A percentile compares a stretch with the other conserved stretches of the same genome.
phyloP scores from a whole-genome alignment of 2,888 invertebrate species.

The Meiosimyza platycephala region DNA sequence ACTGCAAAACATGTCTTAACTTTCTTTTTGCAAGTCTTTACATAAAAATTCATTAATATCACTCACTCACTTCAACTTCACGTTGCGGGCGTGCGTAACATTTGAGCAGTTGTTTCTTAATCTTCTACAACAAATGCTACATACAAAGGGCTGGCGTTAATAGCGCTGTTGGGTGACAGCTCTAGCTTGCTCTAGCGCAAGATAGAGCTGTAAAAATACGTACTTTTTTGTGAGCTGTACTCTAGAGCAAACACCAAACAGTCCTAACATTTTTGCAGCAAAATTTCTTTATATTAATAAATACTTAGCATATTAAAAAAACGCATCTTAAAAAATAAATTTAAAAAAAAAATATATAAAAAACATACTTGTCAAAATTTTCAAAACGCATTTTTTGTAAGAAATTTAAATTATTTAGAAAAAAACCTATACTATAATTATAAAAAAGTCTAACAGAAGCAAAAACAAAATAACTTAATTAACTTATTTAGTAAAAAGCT shows the following conservation, averaged over 20 bases:
- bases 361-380: not conserved
- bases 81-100: too few relatives aligned
- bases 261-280: too few relatives aligned
- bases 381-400: conserved; percentile 8
- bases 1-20: conserved; percentile 19
- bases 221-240: too few relatives aligned
- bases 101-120: too few relatives aligned
- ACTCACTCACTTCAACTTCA: too few relatives aligned
- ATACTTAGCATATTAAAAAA: not conserved
- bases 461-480: conserved; percentile 9
- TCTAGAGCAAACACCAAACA: too few relatives aligned
- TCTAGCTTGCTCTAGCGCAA: too few relatives aligned
- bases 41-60: too few relatives aligned
- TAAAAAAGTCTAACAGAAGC: not conserved
- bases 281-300: not conserved
- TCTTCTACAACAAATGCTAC: too few relatives aligned
- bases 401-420: not conserved
- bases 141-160: not conserved
- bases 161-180: too few relatives aligned
- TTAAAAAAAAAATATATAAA: conserved; percentile 6
- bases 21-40: too few relatives aligned
- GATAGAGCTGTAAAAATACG: too few relatives aligned
- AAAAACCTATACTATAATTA: not conserved
- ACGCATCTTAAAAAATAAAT: not conserved
- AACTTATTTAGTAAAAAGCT: not conserved